Evolutionary conservation across 2,113 vertebrate species (phyloP).

Genomic region (Anarrhichthys ocellatus): DNA sequence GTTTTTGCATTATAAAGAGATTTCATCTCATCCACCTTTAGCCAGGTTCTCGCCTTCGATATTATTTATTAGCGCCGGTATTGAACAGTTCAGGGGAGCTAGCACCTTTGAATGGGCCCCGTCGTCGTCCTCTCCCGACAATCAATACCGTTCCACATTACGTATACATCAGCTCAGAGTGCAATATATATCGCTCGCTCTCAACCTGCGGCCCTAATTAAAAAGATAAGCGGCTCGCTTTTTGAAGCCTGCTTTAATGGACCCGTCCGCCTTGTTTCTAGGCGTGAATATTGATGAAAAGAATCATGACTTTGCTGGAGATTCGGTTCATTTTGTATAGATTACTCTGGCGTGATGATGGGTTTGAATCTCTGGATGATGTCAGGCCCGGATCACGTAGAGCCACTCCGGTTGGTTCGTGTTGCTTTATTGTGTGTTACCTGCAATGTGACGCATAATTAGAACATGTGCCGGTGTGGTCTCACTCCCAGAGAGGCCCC

Average conservation of each 20-base stretch:
- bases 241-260: constrained; percentile 64
- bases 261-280: constrained; percentile 66
- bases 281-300: constrained; percentile 73
- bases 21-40: constrained; percentile 76
- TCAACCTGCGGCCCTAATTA: constrained; percentile 77
- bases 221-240: constrained; percentile 76
- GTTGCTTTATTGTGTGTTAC: neutral
- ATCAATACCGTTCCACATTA: constrained; percentile 72
- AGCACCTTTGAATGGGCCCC: constrained; percentile 58
- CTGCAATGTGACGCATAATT: neutral
- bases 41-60: constrained; percentile 76
- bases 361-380: constrained; percentile 11
- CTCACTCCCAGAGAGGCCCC: too few species aligned
- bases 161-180: constrained; percentile 65
- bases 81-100: constrained; percentile 62
- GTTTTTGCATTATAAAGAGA: constrained; percentile 78
- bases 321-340: constrained; percentile 43
- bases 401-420: neutral
- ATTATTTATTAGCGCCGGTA: constrained; percentile 72
- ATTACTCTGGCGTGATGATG: constrained; percentile 33
- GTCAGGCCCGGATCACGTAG: neutral
- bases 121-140: constrained; percentile 28
- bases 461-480: neutral
- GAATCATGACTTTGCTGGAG: constrained; percentile 56
- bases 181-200: constrained; percentile 61